A percentile compares a stretch with the other conserved stretches of the same genome.
Conservation (phyloP, 2,113 vertebrate species). For the Sorex fumeus region DNA sequence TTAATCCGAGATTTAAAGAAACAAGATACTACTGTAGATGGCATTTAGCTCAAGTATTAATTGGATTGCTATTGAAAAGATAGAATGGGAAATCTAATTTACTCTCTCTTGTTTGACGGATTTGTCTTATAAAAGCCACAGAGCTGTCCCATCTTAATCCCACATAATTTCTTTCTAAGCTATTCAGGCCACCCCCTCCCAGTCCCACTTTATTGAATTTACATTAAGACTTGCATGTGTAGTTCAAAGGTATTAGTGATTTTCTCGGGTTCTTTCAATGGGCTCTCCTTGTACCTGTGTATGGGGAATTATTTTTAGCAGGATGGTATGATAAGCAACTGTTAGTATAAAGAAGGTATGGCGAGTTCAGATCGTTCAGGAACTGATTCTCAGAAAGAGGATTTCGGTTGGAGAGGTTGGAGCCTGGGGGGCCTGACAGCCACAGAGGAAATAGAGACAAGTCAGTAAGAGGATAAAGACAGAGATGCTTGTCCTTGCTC, state of each 20-base stretch:
- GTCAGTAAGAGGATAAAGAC: neutral
- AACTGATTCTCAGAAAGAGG: neutral
- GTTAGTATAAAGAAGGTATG: neutral
- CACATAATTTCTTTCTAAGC: neutral
- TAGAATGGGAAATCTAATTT: conserved; percentile 32
- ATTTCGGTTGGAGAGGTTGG: neutral
- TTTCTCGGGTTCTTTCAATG: neutral
- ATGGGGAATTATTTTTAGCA: neutral
- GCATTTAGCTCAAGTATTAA: conserved; percentile 22
- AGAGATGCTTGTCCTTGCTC: neutral
- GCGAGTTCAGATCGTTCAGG: neutral
- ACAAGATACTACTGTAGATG: neutral
- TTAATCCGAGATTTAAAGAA: conserved; percentile 58
- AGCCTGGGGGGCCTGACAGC: neutral
- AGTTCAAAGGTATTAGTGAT: neutral
- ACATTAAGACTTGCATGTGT: neutral
- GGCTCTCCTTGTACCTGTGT: neutral
- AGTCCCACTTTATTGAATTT: neutral
- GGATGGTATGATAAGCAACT: neutral
- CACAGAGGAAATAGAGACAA: neutral
- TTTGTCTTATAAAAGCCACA: neutral
- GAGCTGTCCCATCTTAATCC: neutral
- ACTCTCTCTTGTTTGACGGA: neutral
- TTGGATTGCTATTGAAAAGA: conserved; percentile 20
- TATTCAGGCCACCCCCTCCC: neutral